Evolutionary conservation across 1,140 invertebrate species (phyloP).

Genomic region (Drosophila eugracilis): DNA sequence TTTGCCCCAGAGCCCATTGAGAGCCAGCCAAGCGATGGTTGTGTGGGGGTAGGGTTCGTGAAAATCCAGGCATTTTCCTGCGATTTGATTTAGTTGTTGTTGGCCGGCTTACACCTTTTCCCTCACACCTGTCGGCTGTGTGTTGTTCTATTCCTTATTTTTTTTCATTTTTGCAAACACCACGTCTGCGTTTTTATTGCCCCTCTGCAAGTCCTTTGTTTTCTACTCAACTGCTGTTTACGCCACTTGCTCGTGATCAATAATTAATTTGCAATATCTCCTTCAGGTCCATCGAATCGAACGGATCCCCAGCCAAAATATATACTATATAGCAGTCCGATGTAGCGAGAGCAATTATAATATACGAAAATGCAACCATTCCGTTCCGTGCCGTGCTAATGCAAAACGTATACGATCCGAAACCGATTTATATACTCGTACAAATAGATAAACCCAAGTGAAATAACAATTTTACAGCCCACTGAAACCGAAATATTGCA

Average conservation of each 20-base stretch:
- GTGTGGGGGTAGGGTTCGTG: not conserved
- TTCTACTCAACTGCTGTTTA: slow-evolving; percentile 52
- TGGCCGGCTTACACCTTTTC: slow-evolving; percentile 27
- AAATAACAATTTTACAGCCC: slow-evolving; percentile 27
- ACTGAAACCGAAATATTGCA: not conserved
- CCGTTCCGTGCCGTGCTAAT: slow-evolving; percentile 74
- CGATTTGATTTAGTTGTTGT: slow-evolving; percentile 82
- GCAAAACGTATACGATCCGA: slow-evolving; percentile 66
- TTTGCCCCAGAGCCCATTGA: slow-evolving; percentile 81
- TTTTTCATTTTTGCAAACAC: slow-evolving; percentile 34
- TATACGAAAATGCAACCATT: slow-evolving; percentile 64
- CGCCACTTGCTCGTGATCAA: slow-evolving; percentile 38
- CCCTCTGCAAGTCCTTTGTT: slow-evolving; percentile 38
- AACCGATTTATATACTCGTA: slow-evolving; percentile 49
- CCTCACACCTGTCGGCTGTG: slow-evolving; percentile 22
- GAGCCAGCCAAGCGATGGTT: slow-evolving; percentile 61
- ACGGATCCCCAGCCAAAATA: slow-evolving; percentile 16
- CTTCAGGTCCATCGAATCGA: slow-evolving; percentile 50
- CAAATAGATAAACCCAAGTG: slow-evolving; percentile 38
- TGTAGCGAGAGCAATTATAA: slow-evolving; percentile 10
- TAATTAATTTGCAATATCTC: slow-evolving; percentile 66
- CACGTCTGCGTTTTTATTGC: slow-evolving; percentile 30
- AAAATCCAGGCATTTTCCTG: slow-evolving; percentile 64
- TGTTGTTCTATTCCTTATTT: slow-evolving; percentile 22
- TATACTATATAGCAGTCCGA: not conserved